phyloP scores from a whole-genome alignment of 2,113 vertebrate genomes.

The Cepphus grylle region DNA sequence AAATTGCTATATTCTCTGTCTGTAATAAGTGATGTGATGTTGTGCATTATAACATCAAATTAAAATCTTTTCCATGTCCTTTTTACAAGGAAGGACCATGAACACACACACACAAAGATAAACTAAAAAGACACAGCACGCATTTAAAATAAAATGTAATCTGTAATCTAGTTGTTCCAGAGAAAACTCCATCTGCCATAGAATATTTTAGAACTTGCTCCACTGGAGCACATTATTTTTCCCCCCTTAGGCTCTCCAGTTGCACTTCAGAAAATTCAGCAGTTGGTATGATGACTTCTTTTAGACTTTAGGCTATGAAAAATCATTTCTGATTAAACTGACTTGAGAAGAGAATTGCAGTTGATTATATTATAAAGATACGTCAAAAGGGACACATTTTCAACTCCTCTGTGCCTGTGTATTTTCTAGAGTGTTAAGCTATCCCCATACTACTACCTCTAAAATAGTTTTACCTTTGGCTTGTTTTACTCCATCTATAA shows the following conservation, averaged over 20 bases:
- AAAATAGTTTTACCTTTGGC: neutral
- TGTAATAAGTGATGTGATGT: neutral
- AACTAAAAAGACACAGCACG: neutral
- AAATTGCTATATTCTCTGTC: neutral
- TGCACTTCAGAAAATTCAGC: constrained; percentile 20
- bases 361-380: neutral
- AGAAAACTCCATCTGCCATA: neutral
- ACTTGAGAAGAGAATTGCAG: neutral
- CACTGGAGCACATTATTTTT: constrained; percentile 7
- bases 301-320: constrained; percentile 4
- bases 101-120: neutral
- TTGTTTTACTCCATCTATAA: neutral
- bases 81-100: neutral
- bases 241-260: neutral
- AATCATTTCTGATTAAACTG: constrained; percentile 28
- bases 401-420: neutral
- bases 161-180: neutral
- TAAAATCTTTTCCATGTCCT: neutral
- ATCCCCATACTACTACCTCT: neutral
- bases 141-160: neutral
- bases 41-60: neutral
- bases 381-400: neutral
- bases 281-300: neutral
- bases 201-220: neutral
- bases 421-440: neutral